Base-by-base conservation (phyloP, 2,113 vertebrate species). In the Burhinus bistriatus region DNA sequence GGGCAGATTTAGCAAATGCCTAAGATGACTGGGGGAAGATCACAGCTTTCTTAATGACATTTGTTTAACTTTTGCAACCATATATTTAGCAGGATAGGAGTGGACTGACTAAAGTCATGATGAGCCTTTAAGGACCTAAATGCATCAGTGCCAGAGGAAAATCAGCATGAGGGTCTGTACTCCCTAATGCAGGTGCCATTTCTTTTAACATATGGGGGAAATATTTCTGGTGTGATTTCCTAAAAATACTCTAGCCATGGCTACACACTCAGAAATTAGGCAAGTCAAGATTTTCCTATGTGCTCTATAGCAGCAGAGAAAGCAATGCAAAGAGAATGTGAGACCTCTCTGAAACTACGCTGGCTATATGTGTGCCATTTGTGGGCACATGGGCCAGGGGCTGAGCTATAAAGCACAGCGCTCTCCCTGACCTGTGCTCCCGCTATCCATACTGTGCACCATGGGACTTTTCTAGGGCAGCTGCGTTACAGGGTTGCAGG, bases 1-100 rank as follows among this genome's bases (percentile, higher is more conserved):
- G 64, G 81, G 89, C 77, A 96, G 92, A 86, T 97, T 94, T 96
- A 93, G 75, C 91, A 90, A 96, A 95, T 95, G 82, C 64, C 71
- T 96, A 52, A 93, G 42, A 89, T 93, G 91, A 90, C 91, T 94
- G 93, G 95, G 76, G 71, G 82, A 92, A 92, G 92, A 95, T 96
- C 91, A 94, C 84, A 96, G 94, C 87, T 95, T 92, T 90, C 61
- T 62, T 92, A 80, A 79, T 83, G 93, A 83, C 71, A 66, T 97
- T 96, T 84, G 78, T 95, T 95, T 93, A 89, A 92, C 72, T 88
- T 91, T 55, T 88, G 76, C 70, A 90, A 78, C 52, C 73, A 11
- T 89, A 25, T 68, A 86, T 94, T 96, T 95, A 94, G 79, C 61
- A 89, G 82, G 38, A 45, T 64, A 93, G 83, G 47, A 73, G 44